These are phyloP conservation scores for Entomyzon cyanotis DNA, from an alignment of 2,113 vertebrate species.

Conservation along the genomic window DNA sequence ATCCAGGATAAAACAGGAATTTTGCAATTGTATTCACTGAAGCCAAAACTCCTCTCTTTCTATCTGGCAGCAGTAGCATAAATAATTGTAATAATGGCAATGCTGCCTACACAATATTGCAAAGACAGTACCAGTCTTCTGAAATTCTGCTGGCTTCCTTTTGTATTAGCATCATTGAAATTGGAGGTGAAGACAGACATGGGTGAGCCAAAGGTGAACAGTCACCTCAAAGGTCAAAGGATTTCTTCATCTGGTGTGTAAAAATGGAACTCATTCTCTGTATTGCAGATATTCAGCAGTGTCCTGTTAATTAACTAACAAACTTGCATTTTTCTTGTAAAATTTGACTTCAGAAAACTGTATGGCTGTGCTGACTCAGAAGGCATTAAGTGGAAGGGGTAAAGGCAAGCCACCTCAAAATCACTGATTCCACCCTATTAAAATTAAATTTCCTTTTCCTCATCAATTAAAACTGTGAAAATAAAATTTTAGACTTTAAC, in stretches of 20 bases:
- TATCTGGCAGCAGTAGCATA: background rate
- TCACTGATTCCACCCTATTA: background rate
- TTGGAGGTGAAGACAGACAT: conserved; percentile 43
- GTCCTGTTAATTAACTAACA: background rate
- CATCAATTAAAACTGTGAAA: background rate
- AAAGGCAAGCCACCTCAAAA: background rate
- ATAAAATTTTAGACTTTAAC: background rate
- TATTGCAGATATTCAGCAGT: background rate
- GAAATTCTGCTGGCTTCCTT: conserved; percentile 26
- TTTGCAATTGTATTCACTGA: conserved; percentile 18
- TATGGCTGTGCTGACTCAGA: background rate
- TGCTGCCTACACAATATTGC: background rate
- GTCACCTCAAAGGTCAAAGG: conserved; percentile 48
- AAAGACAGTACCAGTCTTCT: background rate
- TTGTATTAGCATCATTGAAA: conserved; percentile 2
- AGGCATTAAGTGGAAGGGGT: background rate
- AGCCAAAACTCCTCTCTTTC: background rate
- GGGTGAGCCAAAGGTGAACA: conserved; percentile 37
- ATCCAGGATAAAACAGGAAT: conserved; percentile 1
- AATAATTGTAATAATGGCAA: conserved; percentile 11
- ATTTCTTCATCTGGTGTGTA: conserved; percentile 48
- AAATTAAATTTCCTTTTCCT: background rate
- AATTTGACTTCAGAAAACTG: conserved; percentile 6
- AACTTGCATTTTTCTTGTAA: conserved; percentile 34
- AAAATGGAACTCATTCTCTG: conserved; percentile 37